Base-by-base conservation (phyloP, 1,140 invertebrate species). In the Mercenaria mercenaria region DNA sequence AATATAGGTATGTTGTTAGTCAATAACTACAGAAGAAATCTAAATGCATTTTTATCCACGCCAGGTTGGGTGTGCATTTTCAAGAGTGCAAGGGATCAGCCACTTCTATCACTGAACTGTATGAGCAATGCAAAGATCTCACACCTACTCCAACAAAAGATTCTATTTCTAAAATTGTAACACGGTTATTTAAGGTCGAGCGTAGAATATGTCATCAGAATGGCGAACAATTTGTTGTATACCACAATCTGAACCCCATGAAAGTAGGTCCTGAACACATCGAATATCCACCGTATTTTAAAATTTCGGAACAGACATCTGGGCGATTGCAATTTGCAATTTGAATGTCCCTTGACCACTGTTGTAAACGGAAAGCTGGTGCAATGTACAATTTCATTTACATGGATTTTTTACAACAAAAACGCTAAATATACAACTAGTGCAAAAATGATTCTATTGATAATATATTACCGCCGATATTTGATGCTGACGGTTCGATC, bases 381-480 rank as follows among this genome's bases (percentile, higher is more conserved):
- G 32, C 20, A 13, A n/a, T 86, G 69, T 41, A 76, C 83, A 23
- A 47, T 37, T 20, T 56, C 26, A 37, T 76, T 76, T 86, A n/a
- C n/a, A n/a, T n/a, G n/a, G n/a, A n/a, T n/a, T n/a, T n/a, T n/a
- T n/a, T n/a, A n/a, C n/a, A n/a, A n/a, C n/a, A n/a, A n/a, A n/a
- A n/a, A n/a, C n/a, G n/a, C n/a, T n/a, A n/a, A n/a, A n/a, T n/a
- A n/a, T n/a, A n/a, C n/a, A n/a, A n/a, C n/a, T n/a, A n/a, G n/a
- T n/a, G n/a, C n/a, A n/a, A n/a, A n/a, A n/a, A n/a, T n/a, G n/a
- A n/a, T n/a, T n/a, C n/a, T n/a, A n/a, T n/a, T n/a, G n/a, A n/a
- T n/a, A n/a, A n/a, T n/a, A n/a, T n/a, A n/a, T n/a, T n/a, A n/a
- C n/a, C n/a, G n/a, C n/a, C n/a, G n/a, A n/a, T n/a, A n/a, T n/a